Conservation (phyloP, 1,140 invertebrate species). For the Branchinecta lindahli region DNA sequence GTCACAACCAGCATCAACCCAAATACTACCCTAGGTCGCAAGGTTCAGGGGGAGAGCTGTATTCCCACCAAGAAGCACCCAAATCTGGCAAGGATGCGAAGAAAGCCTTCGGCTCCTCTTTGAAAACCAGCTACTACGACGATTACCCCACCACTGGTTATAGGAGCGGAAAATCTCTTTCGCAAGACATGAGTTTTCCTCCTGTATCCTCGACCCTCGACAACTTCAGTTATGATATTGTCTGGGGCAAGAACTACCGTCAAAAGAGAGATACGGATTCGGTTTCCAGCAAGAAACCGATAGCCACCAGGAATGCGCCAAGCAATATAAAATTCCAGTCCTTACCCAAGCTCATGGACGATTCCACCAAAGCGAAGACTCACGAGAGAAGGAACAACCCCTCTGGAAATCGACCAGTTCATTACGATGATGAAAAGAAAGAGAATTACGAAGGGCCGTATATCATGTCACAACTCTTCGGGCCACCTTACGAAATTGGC, state of each 20-base stretch:
- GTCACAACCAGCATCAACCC: too few relatives aligned
- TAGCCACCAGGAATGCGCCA: background rate
- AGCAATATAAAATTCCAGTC: background rate
- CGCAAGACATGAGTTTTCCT: conserved; percentile 11
- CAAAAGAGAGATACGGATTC: background rate
- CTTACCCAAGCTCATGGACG: background rate
- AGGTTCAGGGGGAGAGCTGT: too few relatives aligned
- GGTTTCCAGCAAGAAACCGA: background rate
- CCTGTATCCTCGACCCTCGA: conserved; percentile 10
- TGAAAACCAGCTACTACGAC: too few relatives aligned
- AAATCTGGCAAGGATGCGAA: too few relatives aligned
- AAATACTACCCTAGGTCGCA: too few relatives aligned
- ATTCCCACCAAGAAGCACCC: too few relatives aligned
- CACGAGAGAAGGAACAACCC: background rate
- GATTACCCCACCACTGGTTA: too few relatives aligned
- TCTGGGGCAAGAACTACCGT: conserved; percentile 13
- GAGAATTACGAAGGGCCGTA: conserved; percentile 21
- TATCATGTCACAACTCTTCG: conserved; percentile 19
- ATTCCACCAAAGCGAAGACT: background rate
- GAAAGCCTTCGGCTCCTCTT: too few relatives aligned
- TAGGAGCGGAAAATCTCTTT: too few relatives aligned
- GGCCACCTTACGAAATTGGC: conserved; percentile 20
- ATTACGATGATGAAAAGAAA: conserved; percentile 15
- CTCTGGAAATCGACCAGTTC: background rate
- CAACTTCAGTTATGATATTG: conserved; percentile 15